Evolutionary conservation across 2,888 invertebrate species (phyloP).

Genomic region (Drepana falcataria): DNA sequence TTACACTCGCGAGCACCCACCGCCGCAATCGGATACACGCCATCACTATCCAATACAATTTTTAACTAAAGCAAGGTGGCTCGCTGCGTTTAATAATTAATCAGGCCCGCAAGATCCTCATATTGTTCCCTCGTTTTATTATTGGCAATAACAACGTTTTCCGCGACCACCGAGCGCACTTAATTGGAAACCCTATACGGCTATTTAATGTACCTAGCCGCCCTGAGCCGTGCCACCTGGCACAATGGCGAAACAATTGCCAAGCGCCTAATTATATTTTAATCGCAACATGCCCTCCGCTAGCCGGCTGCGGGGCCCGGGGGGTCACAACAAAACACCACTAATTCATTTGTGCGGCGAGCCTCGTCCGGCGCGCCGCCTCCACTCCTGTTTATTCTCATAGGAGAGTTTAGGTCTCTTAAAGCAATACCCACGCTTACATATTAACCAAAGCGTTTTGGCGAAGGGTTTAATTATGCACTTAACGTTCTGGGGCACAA

Average conservation of each 20-base stretch:
- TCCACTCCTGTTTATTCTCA: constrained; percentile 71
- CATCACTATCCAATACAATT: constrained; percentile 39
- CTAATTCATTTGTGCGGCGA: constrained; percentile 72
- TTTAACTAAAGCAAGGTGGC: constrained; percentile 36
- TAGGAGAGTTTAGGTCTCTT: constrained; percentile 75
- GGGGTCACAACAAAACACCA: constrained; percentile 44
- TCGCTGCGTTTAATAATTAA: constrained; percentile 51
- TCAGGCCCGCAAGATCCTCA: constrained; percentile 54
- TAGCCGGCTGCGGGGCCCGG: constrained; percentile 21
- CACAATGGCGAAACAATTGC: constrained; percentile 76
- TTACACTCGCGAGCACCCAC: constrained; percentile 45
- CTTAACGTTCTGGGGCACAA: constrained; percentile 65
- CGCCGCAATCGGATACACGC: constrained; percentile 38
- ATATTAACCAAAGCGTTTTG: constrained; percentile 74
- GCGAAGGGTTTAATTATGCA: constrained; percentile 73
- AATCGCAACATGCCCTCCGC: constrained; percentile 64
- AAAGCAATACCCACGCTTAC: constrained; percentile 72
- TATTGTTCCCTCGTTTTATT: constrained; percentile 56
- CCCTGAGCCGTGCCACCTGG: constrained; percentile 62
- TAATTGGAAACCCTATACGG: constrained; percentile 72
- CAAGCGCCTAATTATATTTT: constrained; percentile 76
- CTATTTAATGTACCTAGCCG: constrained; percentile 73
- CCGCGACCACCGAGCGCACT: constrained; percentile 51
- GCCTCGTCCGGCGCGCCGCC: constrained; percentile 46
- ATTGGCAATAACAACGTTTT: constrained; percentile 67